These are phyloP conservation scores for Myopa tessellatipennis DNA, from an alignment of 2,888 invertebrate species.

Conservation along the genomic window DNA sequence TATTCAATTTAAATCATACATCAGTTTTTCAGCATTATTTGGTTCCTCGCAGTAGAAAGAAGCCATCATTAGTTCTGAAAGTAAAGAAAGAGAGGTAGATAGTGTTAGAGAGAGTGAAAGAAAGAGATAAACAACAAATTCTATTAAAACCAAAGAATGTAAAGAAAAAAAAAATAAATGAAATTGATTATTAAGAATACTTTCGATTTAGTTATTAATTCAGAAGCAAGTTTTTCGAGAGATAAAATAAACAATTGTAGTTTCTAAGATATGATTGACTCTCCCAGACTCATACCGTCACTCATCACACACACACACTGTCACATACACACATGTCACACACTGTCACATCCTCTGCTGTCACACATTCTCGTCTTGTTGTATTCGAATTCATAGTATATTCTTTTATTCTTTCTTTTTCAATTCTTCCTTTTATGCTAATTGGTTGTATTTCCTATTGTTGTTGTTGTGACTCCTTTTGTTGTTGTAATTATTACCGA, in stretches of 20 bases:
- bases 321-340: constrained; percentile 28
- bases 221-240: not conserved
- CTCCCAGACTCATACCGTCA: not conserved
- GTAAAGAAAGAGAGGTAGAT: constrained; percentile 44
- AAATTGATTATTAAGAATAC: not conserved
- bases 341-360: not conserved
- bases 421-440: no score
- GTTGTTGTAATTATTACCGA: no score
- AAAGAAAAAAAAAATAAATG: not conserved
- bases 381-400: no score
- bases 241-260: not conserved
- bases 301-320: not conserved
- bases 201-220: not conserved
- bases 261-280: not conserved
- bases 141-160: not conserved
- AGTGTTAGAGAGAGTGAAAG: constrained; percentile 7
- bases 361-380: no score
- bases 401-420: no score
- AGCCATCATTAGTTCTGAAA: constrained; percentile 65
- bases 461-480: no score
- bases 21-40: constrained; percentile 64
- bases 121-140: constrained; percentile 41
- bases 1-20: constrained; percentile 62
- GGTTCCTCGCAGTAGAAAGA: constrained; percentile 66
- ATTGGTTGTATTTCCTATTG: no score